phyloP scores from a whole-genome alignment of 1,140 invertebrate species.

The Caerostris darwini region DNA sequence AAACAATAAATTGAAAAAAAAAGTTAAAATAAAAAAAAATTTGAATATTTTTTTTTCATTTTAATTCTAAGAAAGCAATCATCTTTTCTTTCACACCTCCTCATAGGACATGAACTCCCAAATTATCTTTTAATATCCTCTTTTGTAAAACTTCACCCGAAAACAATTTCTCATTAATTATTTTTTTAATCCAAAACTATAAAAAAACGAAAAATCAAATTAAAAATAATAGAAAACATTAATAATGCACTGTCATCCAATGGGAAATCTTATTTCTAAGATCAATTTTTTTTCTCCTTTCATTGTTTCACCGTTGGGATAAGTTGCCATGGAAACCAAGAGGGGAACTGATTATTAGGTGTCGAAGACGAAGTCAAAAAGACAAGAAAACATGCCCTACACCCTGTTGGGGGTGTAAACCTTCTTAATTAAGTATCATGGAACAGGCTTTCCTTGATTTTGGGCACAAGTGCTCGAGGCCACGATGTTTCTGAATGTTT shows the following conservation, averaged over 20 bases:
- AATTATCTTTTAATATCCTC: no score
- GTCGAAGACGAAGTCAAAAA: conserved; percentile 5
- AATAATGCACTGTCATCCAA: background rate
- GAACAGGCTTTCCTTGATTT: background rate
- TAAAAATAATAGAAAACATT: background rate
- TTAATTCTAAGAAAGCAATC: no score
- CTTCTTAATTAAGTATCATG: background rate
- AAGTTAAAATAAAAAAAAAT: no score
- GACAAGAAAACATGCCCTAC: background rate
- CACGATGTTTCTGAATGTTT: background rate
- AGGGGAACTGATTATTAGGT: background rate
- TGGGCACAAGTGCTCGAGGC: background rate
- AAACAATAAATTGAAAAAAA: no score
- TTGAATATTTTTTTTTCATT: no score
- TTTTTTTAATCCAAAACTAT: no score
- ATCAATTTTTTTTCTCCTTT: background rate
- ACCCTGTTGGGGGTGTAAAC: background rate
- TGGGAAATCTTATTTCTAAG: background rate
- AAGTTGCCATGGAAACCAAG: conserved; percentile 30
- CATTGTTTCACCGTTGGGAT: background rate
- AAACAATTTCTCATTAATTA: no score
- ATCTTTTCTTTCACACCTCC: no score
- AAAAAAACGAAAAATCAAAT: no score
- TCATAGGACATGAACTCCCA: no score
- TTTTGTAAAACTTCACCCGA: no score